phyloP scores from a whole-genome alignment of 1,140 invertebrate genomes.

The Sarcophaga bullata region DNA sequence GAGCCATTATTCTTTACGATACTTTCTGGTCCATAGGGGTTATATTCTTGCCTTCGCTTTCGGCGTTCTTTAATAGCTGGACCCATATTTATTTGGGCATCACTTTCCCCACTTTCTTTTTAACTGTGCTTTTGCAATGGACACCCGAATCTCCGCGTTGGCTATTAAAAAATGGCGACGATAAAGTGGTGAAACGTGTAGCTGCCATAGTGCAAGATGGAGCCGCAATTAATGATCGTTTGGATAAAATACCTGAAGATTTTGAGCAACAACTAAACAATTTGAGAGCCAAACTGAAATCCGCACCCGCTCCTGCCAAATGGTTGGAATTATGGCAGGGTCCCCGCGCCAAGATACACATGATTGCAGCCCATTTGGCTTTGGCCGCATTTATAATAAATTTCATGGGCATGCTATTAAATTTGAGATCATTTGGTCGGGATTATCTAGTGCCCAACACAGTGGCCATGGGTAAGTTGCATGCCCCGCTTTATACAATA shows the following conservation, averaged over 20 bases:
- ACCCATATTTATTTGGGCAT: conserved; percentile 65
- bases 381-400: conserved; percentile 64
- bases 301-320: conserved; percentile 50
- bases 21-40: conserved; percentile 67
- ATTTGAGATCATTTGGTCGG: conserved; percentile 65
- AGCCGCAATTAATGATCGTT: conserved; percentile 61
- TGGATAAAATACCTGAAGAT: conserved; percentile 59
- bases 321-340: conserved; percentile 61
- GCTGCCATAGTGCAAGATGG: conserved; percentile 61
- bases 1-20: conserved; percentile 65
- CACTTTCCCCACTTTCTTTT: conserved; percentile 62
- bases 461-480: conserved; percentile 63
- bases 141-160: conserved; percentile 66
- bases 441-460: conserved; percentile 63
- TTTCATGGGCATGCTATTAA: conserved; percentile 66
- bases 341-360: conserved; percentile 55
- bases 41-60: conserved; percentile 63
- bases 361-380: conserved; percentile 61
- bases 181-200: conserved; percentile 53
- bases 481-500: neutral
- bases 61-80: conserved; percentile 64
- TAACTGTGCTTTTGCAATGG: conserved; percentile 65
- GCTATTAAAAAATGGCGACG: conserved; percentile 58
- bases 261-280: conserved; percentile 57
- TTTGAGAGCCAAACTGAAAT: conserved; percentile 54